Percentiles rank a stretch among this genome's conserved stretches.
These are phyloP conservation scores for Gnathonemus longibarbis DNA, from an alignment of 2,113 vertebrate genomes.

Conservation along the genomic window DNA sequence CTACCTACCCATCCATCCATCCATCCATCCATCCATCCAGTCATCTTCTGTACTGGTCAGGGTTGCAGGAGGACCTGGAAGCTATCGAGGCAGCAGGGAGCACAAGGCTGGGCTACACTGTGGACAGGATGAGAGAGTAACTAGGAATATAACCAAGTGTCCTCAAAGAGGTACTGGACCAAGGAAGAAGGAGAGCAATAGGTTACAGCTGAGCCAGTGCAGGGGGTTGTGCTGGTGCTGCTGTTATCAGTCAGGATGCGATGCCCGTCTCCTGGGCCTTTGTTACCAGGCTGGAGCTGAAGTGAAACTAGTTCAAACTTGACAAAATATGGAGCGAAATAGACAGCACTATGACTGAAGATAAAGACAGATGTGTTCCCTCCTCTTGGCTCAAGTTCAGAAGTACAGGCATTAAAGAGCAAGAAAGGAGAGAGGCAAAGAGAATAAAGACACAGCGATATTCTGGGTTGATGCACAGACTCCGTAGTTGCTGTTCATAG, in stretches of 20 bases:
- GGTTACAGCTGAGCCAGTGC: not conserved
- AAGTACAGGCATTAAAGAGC: not conserved
- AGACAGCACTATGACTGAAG: not conserved
- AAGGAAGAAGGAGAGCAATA: not conserved
- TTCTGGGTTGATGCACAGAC: not conserved
- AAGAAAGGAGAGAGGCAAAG: not conserved
- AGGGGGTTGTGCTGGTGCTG: not conserved
- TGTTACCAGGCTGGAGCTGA: not conserved
- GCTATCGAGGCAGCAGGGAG: not conserved
- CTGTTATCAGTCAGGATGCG: not conserved
- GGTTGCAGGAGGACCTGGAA: not conserved
- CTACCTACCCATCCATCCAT: not conserved
- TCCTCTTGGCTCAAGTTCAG: not conserved
- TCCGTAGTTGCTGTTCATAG: not conserved
- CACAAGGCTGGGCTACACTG: not conserved
- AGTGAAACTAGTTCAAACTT: not conserved
- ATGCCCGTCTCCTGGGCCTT: not conserved
- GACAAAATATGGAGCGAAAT: not conserved
- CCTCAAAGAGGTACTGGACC: not conserved
- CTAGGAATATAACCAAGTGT: not conserved
- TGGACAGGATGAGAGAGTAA: not conserved
- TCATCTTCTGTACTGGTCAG: not conserved
- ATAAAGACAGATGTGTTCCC: not conserved
- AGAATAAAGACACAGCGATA: not conserved
- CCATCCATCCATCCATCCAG: not conserved